A percentile compares a stretch with the other conserved stretches of the same genome.
Evolutionary conservation across 2,113 vertebrate genomes (phyloP).

Genomic region (Leucopternis melanops): DNA sequence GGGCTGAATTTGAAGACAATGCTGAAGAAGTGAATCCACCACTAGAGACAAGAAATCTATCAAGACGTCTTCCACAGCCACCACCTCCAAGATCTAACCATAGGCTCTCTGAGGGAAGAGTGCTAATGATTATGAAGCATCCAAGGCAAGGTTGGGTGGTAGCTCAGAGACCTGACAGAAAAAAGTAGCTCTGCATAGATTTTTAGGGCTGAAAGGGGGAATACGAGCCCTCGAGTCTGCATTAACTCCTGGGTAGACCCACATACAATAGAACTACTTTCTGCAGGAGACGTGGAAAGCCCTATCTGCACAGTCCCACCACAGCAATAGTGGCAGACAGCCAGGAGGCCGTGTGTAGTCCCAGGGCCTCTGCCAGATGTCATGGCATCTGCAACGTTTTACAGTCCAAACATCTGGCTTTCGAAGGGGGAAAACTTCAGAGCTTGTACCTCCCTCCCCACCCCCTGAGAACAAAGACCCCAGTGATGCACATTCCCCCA

Average conservation of each 20-base stretch:
- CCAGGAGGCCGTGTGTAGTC: neutral
- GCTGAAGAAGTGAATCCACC: neutral
- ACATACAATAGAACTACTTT: neutral
- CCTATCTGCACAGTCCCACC: neutral
- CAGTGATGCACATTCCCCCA: neutral
- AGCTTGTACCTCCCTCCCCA: neutral
- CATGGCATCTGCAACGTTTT: slow-evolving; percentile 25
- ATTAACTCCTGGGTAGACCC: neutral
- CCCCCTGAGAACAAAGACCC: slow-evolving; percentile 37
- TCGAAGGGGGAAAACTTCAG: slow-evolving; percentile 3
- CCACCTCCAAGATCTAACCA: neutral
- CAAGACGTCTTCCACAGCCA: neutral
- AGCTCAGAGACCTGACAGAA: neutral
- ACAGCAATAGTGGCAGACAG: neutral
- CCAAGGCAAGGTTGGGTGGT: neutral
- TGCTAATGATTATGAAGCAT: neutral
- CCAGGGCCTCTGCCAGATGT: slow-evolving; percentile 12
- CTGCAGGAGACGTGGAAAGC: neutral
- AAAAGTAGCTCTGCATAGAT: neutral
- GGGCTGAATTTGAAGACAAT: neutral
- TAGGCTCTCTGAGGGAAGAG: neutral
- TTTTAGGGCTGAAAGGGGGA: neutral
- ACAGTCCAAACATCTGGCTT: slow-evolving; percentile 37
- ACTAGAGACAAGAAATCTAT: neutral
- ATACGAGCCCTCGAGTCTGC: neutral